These are phyloP conservation scores for Paracanthobrama guichenoti DNA, from an alignment of 2,113 vertebrate species.

Conservation along the genomic window DNA sequence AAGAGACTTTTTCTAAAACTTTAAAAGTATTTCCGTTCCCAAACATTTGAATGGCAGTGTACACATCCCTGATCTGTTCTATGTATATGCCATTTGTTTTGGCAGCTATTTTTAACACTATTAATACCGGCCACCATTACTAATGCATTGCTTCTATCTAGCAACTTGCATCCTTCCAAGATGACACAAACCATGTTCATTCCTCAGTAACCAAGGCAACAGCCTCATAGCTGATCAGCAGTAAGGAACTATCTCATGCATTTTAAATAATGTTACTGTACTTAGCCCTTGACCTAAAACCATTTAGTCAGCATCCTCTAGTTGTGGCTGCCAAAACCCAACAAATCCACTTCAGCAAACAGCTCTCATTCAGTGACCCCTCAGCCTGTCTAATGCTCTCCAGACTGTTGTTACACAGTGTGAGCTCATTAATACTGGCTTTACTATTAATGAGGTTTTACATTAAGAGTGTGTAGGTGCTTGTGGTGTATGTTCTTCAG, in stretches of 20 bases:
- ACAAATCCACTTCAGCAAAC: neutral
- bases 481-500: conserved; percentile 25
- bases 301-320: neutral
- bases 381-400: conserved; percentile 12
- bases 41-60: neutral
- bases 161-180: neutral
- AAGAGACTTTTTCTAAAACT: neutral
- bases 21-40: neutral
- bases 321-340: neutral
- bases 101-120: neutral
- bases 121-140: neutral
- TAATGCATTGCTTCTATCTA: conserved; percentile 13
- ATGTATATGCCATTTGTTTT: neutral
- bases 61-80: neutral
- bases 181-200: neutral
- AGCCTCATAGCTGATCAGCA: conserved; percentile 5
- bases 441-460: neutral
- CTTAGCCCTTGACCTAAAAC: neutral
- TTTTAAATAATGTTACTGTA: neutral
- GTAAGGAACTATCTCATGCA: neutral
- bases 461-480: conserved; percentile 23
- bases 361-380: neutral
- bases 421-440: conserved; percentile 1
- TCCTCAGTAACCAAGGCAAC: neutral
- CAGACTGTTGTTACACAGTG: neutral